Evolutionary conservation across 2,113 vertebrate genomes (phyloP).

Genomic region (Ictalurus furcatus): DNA sequence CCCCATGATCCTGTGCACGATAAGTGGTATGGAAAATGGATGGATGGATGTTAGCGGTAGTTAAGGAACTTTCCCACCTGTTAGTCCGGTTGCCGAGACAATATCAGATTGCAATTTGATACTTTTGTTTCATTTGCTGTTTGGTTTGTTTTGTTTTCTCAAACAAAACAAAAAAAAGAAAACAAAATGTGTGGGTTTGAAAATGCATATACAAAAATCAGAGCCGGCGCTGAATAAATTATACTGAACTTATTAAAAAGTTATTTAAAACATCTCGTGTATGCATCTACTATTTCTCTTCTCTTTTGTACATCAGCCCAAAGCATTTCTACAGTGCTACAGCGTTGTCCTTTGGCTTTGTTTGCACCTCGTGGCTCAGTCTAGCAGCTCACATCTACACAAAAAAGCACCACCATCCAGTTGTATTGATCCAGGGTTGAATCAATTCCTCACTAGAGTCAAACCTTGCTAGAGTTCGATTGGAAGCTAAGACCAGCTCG

Average conservation of each 20-base stretch:
- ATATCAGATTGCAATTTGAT: background rate
- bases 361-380: background rate
- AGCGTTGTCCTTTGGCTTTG: background rate
- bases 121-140: background rate
- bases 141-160: background rate
- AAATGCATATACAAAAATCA: background rate
- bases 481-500: background rate
- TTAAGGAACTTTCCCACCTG: background rate
- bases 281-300: background rate
- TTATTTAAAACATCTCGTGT: background rate
- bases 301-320: background rate
- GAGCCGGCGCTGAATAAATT: background rate
- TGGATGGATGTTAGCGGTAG: background rate
- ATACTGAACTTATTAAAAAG: background rate
- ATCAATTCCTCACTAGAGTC: background rate
- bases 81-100: background rate
- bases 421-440: background rate
- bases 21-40: no score
- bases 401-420: background rate
- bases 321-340: background rate
- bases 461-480: background rate
- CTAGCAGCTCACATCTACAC: background rate
- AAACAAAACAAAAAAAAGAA: background rate
- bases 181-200: background rate
- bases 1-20: no score